Conservation (phyloP, 2,797 vertebrate genomes). For the Sebastes miniatus region DNA sequence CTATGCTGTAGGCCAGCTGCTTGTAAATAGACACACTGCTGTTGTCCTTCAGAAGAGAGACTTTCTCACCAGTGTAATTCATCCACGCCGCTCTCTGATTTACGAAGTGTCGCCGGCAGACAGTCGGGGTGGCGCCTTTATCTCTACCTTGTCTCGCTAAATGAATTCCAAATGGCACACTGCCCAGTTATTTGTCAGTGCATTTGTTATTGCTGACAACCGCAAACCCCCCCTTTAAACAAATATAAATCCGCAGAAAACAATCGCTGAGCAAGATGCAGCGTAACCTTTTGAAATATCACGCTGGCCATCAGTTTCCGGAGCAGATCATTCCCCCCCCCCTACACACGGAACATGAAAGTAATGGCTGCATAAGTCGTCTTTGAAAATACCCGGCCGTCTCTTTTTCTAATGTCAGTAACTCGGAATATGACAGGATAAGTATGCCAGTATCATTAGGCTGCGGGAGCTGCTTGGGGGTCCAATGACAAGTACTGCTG, state of each 20-base stretch:
- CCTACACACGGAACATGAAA: slow-evolving; percentile 58
- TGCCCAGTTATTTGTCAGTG: slow-evolving; percentile 79
- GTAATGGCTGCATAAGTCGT: slow-evolving; percentile 53
- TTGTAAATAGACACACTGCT: slow-evolving; percentile 69
- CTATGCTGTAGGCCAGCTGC: slow-evolving; percentile 60
- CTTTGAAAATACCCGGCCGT: slow-evolving; percentile 15
- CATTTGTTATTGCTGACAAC: slow-evolving; percentile 84
- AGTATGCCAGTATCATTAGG: slow-evolving; percentile 36
- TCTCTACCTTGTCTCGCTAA: slow-evolving; percentile 73
- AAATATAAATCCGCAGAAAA: slow-evolving; percentile 82
- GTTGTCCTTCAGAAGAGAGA: slow-evolving; percentile 74
- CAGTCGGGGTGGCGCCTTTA: slow-evolving; percentile 70
- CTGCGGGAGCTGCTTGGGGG: slow-evolving; percentile 8
- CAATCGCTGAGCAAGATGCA: slow-evolving; percentile 76
- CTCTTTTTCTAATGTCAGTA: slow-evolving; percentile 37
- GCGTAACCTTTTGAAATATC: slow-evolving; percentile 86
- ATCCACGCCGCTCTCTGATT: slow-evolving; percentile 71
- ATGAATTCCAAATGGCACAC: slow-evolving; percentile 83
- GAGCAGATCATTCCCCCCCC: slow-evolving; percentile 48
- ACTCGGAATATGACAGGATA: slow-evolving; percentile 50
- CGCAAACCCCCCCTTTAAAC: slow-evolving; percentile 78
- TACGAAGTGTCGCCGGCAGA: slow-evolving; percentile 62
- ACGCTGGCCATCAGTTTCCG: slow-evolving; percentile 71
- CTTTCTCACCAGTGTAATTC: slow-evolving; percentile 65
- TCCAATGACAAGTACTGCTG: slow-evolving; percentile 21